phyloP scores from a whole-genome alignment of 2,888 invertebrate species.

The Dermolepida albohirtum region DNA sequence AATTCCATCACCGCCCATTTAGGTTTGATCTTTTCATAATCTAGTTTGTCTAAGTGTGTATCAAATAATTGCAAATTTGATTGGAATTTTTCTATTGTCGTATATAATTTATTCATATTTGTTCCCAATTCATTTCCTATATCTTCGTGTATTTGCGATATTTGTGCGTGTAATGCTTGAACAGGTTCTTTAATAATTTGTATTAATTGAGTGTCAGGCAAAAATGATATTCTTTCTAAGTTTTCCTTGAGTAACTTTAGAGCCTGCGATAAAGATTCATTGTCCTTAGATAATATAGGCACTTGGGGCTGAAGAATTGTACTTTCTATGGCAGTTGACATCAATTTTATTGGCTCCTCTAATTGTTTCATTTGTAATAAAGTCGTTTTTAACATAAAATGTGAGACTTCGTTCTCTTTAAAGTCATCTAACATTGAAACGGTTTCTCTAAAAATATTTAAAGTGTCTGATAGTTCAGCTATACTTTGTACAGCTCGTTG shows the following conservation, averaged over 20 bases:
- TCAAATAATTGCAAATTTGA: not conserved
- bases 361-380: not conserved
- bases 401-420: slow-evolving; percentile 1
- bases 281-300: not conserved
- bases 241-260: slow-evolving; percentile 8
- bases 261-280: not conserved
- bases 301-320: slow-evolving; percentile 6
- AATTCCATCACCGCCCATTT: not conserved
- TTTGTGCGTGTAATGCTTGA: slow-evolving; percentile 7
- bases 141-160: slow-evolving; percentile 3
- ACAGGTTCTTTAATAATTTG: slow-evolving; percentile 17
- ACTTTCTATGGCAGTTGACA: slow-evolving; percentile 4
- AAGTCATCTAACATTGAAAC: slow-evolving; percentile 11
- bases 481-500: slow-evolving; percentile 17
- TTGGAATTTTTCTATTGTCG: not conserved
- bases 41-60: slow-evolving; percentile 2
- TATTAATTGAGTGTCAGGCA: not conserved
- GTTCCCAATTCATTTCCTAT: not conserved
- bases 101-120: slow-evolving; percentile 4
- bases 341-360: slow-evolving; percentile 19
- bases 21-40: slow-evolving; percentile 25
- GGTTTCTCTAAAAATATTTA: slow-evolving; percentile 4
- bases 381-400: not conserved
- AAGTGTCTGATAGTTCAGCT: slow-evolving; percentile 5
- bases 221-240: slow-evolving; percentile 3